A percentile compares a stretch with the other conserved stretches of the same genome.
Conservation (phyloP, 2,113 vertebrate genomes). For the Aphelocoma coerulescens region DNA sequence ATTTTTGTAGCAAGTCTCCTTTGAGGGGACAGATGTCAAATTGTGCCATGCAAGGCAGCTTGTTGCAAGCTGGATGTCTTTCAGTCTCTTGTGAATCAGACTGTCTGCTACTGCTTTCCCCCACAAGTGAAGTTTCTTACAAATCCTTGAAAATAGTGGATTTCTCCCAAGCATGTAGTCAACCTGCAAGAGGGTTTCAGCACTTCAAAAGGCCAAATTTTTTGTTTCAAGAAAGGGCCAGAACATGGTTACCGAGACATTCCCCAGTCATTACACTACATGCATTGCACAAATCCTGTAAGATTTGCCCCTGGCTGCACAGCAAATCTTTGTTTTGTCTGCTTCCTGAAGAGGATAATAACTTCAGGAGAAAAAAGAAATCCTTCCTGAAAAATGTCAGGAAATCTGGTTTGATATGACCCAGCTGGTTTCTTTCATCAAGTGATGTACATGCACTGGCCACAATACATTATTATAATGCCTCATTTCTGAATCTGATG, state of each 20-base stretch:
- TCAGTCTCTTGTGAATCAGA: neutral
- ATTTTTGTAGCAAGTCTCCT: neutral
- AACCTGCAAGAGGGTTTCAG: neutral
- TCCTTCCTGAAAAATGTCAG: conserved; percentile 9
- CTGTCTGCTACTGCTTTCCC: neutral
- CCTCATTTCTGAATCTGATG: neutral
- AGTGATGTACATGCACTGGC: neutral
- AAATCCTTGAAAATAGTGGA: neutral
- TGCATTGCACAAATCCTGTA: neutral
- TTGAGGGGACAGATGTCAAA: neutral
- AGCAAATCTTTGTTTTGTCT: conserved; percentile 19
- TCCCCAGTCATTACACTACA: neutral
- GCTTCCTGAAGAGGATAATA: conserved; percentile 6
- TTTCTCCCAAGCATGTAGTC: neutral
- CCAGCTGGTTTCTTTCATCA: neutral
- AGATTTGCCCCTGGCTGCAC: neutral
- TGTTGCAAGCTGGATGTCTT: neutral
- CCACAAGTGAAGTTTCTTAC: neutral
- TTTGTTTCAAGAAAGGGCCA: neutral
- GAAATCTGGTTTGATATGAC: conserved; percentile 12
- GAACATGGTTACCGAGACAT: neutral
- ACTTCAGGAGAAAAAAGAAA: neutral
- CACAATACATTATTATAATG: neutral
- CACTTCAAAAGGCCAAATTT: neutral
- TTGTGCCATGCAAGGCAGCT: neutral